phyloP scores from a whole-genome alignment of 2,888 invertebrate genomes.

The Teinopalpus imperialis region DNA sequence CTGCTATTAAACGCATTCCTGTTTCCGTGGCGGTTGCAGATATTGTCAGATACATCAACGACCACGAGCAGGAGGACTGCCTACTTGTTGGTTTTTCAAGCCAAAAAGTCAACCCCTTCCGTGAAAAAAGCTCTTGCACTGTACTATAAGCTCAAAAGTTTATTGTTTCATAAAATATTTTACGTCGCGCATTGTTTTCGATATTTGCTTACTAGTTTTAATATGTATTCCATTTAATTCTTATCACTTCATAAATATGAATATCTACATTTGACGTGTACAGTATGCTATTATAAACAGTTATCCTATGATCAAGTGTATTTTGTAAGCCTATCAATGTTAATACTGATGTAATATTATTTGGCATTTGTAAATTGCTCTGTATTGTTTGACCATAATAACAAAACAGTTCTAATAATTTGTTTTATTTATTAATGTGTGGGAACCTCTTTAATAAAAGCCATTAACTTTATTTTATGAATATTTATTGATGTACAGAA shows the following conservation, averaged over 20 bases:
- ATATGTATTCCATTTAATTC: too few relatives aligned
- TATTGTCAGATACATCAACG: slow-evolving; percentile 94
- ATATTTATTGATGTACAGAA: slow-evolving; percentile 23
- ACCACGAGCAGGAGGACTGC: slow-evolving; percentile 96
- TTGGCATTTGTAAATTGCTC: background rate
- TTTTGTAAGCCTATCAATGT: too few relatives aligned
- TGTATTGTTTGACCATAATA: slow-evolving; percentile 6
- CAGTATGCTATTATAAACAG: too few relatives aligned
- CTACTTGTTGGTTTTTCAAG: slow-evolving; percentile 96
- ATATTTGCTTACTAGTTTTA: too few relatives aligned
- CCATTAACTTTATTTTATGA: background rate
- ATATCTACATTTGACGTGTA: too few relatives aligned
- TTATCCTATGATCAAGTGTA: too few relatives aligned
- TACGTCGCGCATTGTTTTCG: too few relatives aligned
- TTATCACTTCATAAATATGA: too few relatives aligned
- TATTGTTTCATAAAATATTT: slow-evolving; percentile 23
- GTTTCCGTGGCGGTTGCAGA: slow-evolving; percentile 96
- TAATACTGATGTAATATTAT: background rate
- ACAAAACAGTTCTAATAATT: background rate
- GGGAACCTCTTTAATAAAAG: background rate
- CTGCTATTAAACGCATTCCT: slow-evolving; percentile 91
- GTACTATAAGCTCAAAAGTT: slow-evolving; percentile 83
- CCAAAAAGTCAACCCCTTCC: slow-evolving; percentile 97
- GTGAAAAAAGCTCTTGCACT: slow-evolving; percentile 95
- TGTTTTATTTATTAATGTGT: background rate